phyloP scores from a whole-genome alignment of 2,797 vertebrate species.

The Ibycter americanus region DNA sequence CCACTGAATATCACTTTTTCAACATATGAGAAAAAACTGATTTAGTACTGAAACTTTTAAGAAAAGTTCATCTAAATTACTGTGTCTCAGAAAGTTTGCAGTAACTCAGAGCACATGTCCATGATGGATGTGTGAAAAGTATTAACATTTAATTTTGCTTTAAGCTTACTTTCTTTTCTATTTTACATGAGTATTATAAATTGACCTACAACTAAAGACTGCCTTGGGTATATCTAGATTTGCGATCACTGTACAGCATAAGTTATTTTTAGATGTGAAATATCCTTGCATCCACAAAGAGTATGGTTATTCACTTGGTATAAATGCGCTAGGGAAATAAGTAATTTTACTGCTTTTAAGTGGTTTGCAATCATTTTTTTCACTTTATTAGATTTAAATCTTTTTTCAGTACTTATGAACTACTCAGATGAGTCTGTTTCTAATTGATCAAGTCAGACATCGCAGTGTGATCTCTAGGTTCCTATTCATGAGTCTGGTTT shows the following conservation, averaged over 20 bases:
- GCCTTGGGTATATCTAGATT: neutral
- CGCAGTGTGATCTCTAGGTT: neutral
- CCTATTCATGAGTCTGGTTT: neutral
- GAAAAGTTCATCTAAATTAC: neutral
- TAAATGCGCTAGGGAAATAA: neutral
- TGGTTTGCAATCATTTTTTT: neutral
- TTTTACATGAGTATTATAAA: neutral
- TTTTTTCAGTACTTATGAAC: neutral
- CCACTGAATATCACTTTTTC: neutral
- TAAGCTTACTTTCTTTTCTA: neutral
- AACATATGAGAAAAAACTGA: neutral
- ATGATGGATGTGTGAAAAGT: neutral
- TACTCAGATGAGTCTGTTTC: neutral
- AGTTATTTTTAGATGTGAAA: conserved; percentile 24
- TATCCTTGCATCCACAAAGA: neutral
- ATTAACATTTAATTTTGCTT: neutral
- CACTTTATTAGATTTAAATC: neutral
- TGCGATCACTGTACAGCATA: neutral
- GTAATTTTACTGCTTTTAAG: neutral
- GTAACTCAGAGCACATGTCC: neutral
- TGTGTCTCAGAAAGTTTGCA: neutral
- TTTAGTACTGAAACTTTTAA: neutral
- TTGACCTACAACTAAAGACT: neutral
- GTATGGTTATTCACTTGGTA: neutral
- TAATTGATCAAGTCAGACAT: neutral